These are phyloP conservation scores for Diorhabda sublineata DNA, from an alignment of 1,140 invertebrate species.

Conservation along the genomic window DNA sequence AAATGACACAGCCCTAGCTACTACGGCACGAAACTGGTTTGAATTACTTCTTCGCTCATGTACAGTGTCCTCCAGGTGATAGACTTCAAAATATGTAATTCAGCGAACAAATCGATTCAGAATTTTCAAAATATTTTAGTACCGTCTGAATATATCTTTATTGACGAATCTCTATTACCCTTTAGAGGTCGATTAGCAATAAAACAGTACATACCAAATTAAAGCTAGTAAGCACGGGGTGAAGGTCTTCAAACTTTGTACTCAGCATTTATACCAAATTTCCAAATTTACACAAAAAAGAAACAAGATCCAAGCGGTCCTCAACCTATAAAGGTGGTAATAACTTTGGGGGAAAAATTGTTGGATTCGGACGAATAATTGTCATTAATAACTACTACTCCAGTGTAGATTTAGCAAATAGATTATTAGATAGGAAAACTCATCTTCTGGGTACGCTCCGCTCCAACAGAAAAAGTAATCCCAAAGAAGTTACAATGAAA, in stretches of 20 bases:
- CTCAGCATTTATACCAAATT: conserved; percentile 36
- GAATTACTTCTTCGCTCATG: background rate
- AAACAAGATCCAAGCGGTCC: background rate
- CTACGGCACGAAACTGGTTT: background rate
- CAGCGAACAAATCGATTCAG: no score
- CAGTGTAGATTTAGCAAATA: conserved; percentile 38
- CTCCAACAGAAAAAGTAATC: conserved; percentile 26
- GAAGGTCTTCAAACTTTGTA: conserved; percentile 44
- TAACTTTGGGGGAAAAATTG: conserved; percentile 19
- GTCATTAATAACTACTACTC: conserved; percentile 16
- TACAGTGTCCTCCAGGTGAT: background rate
- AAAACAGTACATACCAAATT: conserved; percentile 26
- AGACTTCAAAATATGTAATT: background rate
- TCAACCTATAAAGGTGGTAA: conserved; percentile 16
- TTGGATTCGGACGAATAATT: conserved; percentile 25
- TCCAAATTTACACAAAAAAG: conserved; percentile 41
- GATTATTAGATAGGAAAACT: conserved; percentile 46
- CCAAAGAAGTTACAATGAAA: conserved; percentile 11
- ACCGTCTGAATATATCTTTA: conserved; percentile 11
- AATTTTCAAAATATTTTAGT: no score
- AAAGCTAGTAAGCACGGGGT: conserved; percentile 30
- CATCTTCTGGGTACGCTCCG: conserved; percentile 49
- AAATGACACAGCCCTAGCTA: background rate
- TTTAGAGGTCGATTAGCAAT: conserved; percentile 34
- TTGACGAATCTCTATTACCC: conserved; percentile 42